Evolutionary conservation across 2,797 vertebrate species (phyloP).

Genomic region (Tokudaia muenninki): DNA sequence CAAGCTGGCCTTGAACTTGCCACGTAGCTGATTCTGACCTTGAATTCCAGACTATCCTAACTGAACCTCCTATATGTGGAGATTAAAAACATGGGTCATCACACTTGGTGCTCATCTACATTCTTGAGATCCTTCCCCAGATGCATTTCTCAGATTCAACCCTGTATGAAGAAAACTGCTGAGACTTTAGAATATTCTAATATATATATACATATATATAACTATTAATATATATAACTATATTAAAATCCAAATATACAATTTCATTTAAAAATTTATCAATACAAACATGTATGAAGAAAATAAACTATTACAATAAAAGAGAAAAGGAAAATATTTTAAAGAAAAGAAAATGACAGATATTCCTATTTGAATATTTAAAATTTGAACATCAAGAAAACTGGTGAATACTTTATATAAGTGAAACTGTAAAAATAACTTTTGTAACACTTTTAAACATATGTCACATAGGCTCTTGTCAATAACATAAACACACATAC

Average conservation of each 20-base stretch:
- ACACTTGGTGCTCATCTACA: neutral
- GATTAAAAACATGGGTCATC: neutral
- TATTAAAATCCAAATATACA: neutral
- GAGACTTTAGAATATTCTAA: neutral
- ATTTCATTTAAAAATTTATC: neutral
- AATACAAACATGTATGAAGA: neutral
- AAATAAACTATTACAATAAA: neutral
- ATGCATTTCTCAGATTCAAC: neutral
- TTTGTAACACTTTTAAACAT: neutral
- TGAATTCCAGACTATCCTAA: neutral
- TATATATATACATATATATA: neutral
- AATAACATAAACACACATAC: neutral
- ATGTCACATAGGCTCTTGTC: too few species aligned
- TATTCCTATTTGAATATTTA: slow-evolving; percentile 31
- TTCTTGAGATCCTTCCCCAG: neutral
- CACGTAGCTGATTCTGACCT: neutral
- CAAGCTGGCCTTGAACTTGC: neutral
- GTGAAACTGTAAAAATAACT: neutral
- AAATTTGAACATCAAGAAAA: neutral
- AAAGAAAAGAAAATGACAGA: slow-evolving; percentile 9
- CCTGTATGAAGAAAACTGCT: neutral
- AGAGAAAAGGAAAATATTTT: neutral
- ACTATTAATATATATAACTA: slow-evolving; percentile 2
- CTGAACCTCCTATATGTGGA: neutral
- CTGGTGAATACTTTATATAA: neutral